Conservation (phyloP, 2,888 invertebrate species). For the Encarsia formosa region DNA sequence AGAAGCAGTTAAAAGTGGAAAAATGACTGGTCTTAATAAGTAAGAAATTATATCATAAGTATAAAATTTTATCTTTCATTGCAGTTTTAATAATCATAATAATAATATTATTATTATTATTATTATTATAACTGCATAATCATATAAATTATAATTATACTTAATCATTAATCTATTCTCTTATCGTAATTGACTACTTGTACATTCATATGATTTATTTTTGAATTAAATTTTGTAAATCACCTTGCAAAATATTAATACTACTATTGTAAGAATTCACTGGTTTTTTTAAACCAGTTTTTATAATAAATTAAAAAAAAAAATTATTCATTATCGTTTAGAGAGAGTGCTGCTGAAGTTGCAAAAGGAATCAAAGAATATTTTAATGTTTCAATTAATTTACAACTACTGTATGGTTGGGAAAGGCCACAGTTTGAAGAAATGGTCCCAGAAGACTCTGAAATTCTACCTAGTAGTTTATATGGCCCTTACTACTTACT, state of each 20-base stretch:
- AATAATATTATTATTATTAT: too few relatives aligned
- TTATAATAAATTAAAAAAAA: not conserved
- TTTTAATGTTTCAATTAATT: constrained; percentile 88
- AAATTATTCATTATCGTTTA: constrained; percentile 23
- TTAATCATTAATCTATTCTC: too few relatives aligned
- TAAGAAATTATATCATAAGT: constrained; percentile 25
- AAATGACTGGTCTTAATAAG: constrained; percentile 70
- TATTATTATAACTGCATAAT: too few relatives aligned
- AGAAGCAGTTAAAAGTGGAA: constrained; percentile 73
- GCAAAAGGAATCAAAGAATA: constrained; percentile 80
- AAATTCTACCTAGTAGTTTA: constrained; percentile 73
- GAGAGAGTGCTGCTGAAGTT: constrained; percentile 44
- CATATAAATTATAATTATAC: too few relatives aligned
- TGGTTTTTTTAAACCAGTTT: too few relatives aligned
- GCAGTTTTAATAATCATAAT: too few relatives aligned
- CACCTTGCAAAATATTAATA: too few relatives aligned
- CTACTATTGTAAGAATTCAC: too few relatives aligned
- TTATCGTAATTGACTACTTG: too few relatives aligned
- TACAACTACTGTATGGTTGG: constrained; percentile 89
- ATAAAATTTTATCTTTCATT: not conserved
- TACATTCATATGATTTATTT: too few relatives aligned
- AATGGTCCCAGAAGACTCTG: constrained; percentile 71
- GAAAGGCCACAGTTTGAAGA: constrained; percentile 89
- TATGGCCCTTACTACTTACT: constrained; percentile 90
- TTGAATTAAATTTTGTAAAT: too few relatives aligned